Evolutionary conservation across 2,797 vertebrate genomes (phyloP).

Genomic region (Falco peregrinus): DNA sequence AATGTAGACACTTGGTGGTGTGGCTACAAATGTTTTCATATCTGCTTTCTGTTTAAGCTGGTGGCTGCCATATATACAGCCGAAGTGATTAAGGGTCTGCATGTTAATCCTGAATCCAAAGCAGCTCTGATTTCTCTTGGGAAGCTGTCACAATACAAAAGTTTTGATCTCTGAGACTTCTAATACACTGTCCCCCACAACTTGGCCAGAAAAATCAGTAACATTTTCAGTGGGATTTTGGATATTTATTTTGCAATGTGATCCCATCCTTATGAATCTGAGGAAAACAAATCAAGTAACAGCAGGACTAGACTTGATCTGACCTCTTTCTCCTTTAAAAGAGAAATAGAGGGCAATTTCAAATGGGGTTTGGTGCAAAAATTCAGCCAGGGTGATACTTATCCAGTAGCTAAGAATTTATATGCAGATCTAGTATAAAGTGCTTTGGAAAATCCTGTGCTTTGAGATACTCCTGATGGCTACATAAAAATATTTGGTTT

Average conservation of each 20-base stretch:
- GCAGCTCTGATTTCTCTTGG: not conserved
- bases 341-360: not conserved
- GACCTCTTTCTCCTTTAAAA: not conserved
- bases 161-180: not conserved
- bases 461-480: not conserved
- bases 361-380: not conserved
- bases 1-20: not conserved
- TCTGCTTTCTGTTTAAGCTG: not conserved
- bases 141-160: not conserved
- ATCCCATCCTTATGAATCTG: not conserved
- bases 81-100: not conserved
- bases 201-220: not conserved
- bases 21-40: not conserved
- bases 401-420: not conserved
- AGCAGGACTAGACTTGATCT: not conserved
- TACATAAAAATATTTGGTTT: not conserved
- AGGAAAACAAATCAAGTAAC: not conserved
- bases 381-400: not conserved
- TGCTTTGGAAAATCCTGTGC: not conserved
- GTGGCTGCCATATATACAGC: not conserved
- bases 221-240: not conserved
- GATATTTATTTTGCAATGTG: not conserved
- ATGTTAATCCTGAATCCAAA: not conserved
- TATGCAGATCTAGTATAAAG: not conserved
- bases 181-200: not conserved